Evolutionary conservation across 2,113 vertebrate species (phyloP), one percentile per base, ranked within the genome.

Genomic region (Piprites chloris): DNA sequence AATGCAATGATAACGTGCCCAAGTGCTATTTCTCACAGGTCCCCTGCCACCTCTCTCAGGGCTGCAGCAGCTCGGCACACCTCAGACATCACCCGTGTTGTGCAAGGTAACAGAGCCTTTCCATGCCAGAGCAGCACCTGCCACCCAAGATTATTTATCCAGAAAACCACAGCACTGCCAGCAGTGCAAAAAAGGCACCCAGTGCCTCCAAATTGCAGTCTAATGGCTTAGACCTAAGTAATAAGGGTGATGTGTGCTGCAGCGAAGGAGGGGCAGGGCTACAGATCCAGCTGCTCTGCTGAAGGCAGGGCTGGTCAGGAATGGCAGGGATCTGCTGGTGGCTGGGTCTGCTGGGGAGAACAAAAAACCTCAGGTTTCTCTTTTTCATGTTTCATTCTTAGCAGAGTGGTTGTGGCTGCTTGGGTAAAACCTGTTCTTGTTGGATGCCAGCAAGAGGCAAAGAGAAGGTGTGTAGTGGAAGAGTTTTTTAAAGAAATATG

Each of bases 1-100:
- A 39, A 2, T 12, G 41, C 52, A 59, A 21, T 0, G 0, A 19
- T 30, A 35, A n/a, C 0, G 0, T 14, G 21, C 32, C 21, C 1
- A 2, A 23, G 15, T 39, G 66, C n/a, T 46, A 1, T 7, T 68
- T 65, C 58, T 41, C 10, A 2, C 53, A 41, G 58, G 42, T 79
- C 32, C n/a, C 17, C 58, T 69, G 63, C 35, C 83, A 83, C 63
- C 37, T 74, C 33, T 84, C 50, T 39, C 4, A 4, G 88, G 35
- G n/a, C 85, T 12, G 3, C 11, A 5, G 76, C 0, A 8, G 65
- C 65, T 88, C 9, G 0, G 37, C 13, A 2, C 1, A 0, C 35
- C 59, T 76, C 9, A 4, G 62, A 65, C 13, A 17, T 55, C 75
- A 56, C 41, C 0, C 0, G 8, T 3, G 2, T 26, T 67, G 22